phyloP scores from a whole-genome alignment of 2,888 invertebrate species.

The Sinhomidia bicolor region DNA sequence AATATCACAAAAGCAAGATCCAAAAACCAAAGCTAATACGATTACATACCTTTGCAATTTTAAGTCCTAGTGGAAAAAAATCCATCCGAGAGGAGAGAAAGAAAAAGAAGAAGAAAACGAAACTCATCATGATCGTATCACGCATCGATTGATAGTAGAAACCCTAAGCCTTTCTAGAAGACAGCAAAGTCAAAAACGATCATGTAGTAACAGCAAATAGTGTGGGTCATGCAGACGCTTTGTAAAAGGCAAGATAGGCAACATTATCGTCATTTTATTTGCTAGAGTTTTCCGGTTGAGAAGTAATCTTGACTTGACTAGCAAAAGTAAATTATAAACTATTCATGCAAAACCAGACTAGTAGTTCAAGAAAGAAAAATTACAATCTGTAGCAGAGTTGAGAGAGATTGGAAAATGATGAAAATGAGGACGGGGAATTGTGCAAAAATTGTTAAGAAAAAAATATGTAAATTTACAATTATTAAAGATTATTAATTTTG shows the following conservation, averaged over 20 bases:
- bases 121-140: neutral
- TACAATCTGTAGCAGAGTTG: neutral
- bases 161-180: too few species aligned
- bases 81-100: neutral
- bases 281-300: neutral
- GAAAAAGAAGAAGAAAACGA: neutral
- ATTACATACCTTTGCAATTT: neutral
- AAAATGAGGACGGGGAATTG: conserved; percentile 13
- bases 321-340: neutral
- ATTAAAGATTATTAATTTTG: neutral
- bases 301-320: neutral
- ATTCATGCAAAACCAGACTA: conserved; percentile 6
- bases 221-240: neutral
- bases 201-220: neutral
- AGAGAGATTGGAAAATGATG: neutral
- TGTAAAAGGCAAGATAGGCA: neutral
- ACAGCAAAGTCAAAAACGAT: neutral
- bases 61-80: neutral
- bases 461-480: neutral
- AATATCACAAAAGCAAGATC: neutral
- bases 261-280: neutral
- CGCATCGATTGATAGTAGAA: neutral
- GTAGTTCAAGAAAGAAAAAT: neutral
- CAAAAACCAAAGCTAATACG: neutral
- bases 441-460: conserved; percentile 9